Conservation (phyloP, 2,113 vertebrate species). For the Xerus inauris region DNA sequence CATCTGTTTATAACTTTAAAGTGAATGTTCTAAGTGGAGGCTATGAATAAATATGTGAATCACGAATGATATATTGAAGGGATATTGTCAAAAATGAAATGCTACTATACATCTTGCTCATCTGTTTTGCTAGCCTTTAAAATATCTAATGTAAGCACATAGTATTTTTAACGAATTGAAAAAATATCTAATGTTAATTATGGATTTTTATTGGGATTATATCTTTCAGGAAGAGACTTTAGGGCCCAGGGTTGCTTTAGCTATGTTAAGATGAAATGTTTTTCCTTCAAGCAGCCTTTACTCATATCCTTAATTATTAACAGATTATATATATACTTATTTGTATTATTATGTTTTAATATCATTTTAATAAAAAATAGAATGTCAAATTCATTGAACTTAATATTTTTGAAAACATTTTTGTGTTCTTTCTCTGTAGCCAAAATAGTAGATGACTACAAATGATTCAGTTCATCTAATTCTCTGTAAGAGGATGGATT, state of each 20-base stretch:
- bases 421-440: background rate
- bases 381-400: background rate
- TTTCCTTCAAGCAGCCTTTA: constrained; percentile 19
- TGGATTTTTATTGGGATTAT: constrained; percentile 46
- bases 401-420: constrained; percentile 42
- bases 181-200: background rate
- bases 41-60: constrained; percentile 62
- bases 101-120: background rate
- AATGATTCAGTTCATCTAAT: background rate
- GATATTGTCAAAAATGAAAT: background rate
- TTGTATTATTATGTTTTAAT: background rate
- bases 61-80: constrained; percentile 37
- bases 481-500: background rate
- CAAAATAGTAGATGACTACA: background rate
- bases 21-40: constrained; percentile 58
- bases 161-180: constrained; percentile 43
- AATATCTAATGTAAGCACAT: background rate
- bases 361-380: constrained; percentile 30
- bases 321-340: background rate
- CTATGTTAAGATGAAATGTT: background rate
- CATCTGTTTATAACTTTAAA: constrained; percentile 66
- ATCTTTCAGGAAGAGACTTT: background rate
- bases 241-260: background rate
- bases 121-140: constrained; percentile 33
- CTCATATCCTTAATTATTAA: background rate